Evolutionary conservation across 2,797 vertebrate species (phyloP).

Genomic region (Silurus lanzhouensis): DNA sequence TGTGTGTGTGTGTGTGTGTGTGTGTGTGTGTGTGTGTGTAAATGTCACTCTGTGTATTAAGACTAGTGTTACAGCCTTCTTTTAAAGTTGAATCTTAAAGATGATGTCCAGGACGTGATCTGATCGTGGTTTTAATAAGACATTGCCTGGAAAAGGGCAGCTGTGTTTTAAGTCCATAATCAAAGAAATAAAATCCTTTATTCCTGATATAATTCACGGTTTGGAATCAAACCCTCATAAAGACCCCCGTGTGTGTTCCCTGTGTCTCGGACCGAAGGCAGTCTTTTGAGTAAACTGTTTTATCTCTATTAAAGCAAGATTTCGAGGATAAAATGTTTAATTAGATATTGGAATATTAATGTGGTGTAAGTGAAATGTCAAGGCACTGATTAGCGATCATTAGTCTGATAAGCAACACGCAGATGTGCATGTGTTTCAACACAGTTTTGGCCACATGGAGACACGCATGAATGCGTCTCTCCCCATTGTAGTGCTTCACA

Average conservation of each 20-base stretch:
- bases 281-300: slow-evolving; percentile 59
- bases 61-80: slow-evolving; percentile 5
- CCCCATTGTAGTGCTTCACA: background rate
- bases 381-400: background rate
- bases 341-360: slow-evolving; percentile 9
- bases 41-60: slow-evolving; percentile 34
- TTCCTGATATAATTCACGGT: slow-evolving; percentile 63
- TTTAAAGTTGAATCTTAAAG: slow-evolving; percentile 18
- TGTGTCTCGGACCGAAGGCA: slow-evolving; percentile 27
- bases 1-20: slow-evolving; percentile 8
- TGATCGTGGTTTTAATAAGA: slow-evolving; percentile 33
- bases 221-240: slow-evolving; percentile 58
- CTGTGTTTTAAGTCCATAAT: slow-evolving; percentile 39
- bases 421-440: background rate
- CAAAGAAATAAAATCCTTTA: slow-evolving; percentile 56
- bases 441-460: background rate
- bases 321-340: background rate
- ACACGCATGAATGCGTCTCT: no score
- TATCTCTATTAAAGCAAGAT: slow-evolving; percentile 40
- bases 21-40: slow-evolving; percentile 24
- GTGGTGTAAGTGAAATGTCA: slow-evolving; percentile 4
- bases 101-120: slow-evolving; percentile 18
- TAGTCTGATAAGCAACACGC: background rate
- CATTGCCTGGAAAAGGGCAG: slow-evolving; percentile 32
- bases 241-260: slow-evolving; percentile 27